A percentile compares a stretch with the other conserved stretches of the same genome.
phyloP scores from a whole-genome alignment of 1,140 invertebrate genomes.

The Uloborus diversus region DNA sequence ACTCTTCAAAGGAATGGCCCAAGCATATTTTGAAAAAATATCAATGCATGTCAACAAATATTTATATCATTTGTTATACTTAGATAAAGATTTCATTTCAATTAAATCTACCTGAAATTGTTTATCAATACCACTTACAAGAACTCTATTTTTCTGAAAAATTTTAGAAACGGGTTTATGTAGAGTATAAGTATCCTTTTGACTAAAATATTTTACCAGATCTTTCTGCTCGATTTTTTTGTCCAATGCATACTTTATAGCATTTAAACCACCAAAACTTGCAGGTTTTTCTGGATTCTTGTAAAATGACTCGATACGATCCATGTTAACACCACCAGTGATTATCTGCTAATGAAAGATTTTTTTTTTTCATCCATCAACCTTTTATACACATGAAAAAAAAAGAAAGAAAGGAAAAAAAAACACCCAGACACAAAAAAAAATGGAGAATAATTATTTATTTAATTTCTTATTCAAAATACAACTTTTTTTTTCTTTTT shows the following conservation, averaged over 20 bases:
- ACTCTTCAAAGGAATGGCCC: background rate
- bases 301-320: too few species aligned
- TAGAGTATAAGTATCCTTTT: background rate
- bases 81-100: background rate
- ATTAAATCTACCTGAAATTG: background rate
- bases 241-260: background rate
- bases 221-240: background rate
- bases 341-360: too few species aligned
- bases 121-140: background rate
- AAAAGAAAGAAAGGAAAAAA: too few species aligned
- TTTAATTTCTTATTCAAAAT: too few species aligned
- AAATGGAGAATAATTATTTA: too few species aligned
- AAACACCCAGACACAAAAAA: too few species aligned
- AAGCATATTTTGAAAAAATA: constrained; percentile 5
- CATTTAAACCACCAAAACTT: background rate
- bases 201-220: background rate
- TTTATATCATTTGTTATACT: background rate
- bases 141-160: background rate
- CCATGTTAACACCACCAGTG: too few species aligned
- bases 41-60: background rate
- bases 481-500: too few species aligned
- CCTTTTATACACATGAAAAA: too few species aligned
- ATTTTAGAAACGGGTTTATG: background rate
- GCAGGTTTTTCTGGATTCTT: too few species aligned
- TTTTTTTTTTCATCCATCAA: too few species aligned